Conservation (phyloP, 1,140 invertebrate genomes). For the Octopus bimaculoides region DNA sequence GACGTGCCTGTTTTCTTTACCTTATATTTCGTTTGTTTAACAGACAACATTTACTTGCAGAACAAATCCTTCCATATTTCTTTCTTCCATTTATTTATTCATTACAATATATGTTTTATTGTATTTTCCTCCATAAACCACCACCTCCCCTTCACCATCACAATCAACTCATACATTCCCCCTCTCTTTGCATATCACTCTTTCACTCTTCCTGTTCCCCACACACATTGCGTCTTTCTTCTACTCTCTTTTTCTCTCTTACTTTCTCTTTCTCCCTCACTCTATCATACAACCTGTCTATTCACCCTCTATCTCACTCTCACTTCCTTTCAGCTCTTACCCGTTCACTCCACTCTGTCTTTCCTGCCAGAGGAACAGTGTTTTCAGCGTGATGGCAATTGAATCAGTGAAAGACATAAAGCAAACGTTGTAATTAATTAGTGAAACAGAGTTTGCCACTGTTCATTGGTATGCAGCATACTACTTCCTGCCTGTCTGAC, state of each 20-base stretch:
- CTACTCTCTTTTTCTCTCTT: slow-evolving; percentile 10
- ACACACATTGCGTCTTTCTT: not conserved
- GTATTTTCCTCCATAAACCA: not conserved
- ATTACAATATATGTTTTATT: not conserved
- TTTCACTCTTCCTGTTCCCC: not conserved
- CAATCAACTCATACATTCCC: not conserved
- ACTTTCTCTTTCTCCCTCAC: not conserved
- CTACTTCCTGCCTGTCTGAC: too few relatives aligned
- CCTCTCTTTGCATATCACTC: not conserved
- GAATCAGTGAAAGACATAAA: not conserved
- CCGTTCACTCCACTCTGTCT: too few relatives aligned
- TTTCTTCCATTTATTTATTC: not conserved
- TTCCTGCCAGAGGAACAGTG: too few relatives aligned
- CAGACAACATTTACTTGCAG: not conserved
- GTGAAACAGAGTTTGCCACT: not conserved
- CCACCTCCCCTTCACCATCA: too few relatives aligned
- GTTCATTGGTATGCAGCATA: not conserved
- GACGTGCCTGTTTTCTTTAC: not conserved
- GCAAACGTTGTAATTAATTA: not conserved
- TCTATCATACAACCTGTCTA: not conserved
- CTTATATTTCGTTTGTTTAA: not conserved
- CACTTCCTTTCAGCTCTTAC: too few relatives aligned
- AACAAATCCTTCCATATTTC: not conserved
- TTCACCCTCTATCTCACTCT: not conserved
- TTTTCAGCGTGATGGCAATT: not conserved